Percentiles rank a stretch among this genome's conserved stretches.
Evolutionary conservation across 2,113 vertebrate species (phyloP).

Genomic region (Oxygymnocypris stewartii): DNA sequence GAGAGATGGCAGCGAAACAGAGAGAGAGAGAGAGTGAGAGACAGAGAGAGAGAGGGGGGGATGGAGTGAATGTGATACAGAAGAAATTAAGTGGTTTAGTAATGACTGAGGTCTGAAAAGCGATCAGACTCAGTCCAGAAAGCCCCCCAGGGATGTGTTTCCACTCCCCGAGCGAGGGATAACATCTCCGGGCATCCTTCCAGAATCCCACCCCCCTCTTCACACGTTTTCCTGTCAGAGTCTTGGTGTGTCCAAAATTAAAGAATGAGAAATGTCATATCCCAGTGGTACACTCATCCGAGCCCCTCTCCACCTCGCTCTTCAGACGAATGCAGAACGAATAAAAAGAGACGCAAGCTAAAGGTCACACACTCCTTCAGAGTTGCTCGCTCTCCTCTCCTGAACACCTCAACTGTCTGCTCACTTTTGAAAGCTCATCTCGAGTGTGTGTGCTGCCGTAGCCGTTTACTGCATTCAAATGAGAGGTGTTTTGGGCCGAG

Average conservation of each 20-base stretch:
- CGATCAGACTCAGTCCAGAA: background rate
- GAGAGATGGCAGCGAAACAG: background rate
- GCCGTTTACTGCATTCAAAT: conserved; percentile 25
- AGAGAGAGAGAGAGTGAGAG: conserved; percentile 6
- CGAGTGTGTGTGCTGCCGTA: background rate
- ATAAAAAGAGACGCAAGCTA: background rate
- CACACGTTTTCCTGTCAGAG: background rate
- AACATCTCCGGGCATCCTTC: conserved; percentile 42
- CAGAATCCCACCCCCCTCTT: conserved; percentile 8
- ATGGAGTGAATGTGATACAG: conserved; percentile 20
- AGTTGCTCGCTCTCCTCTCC: conserved; percentile 25
- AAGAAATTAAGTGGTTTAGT: conserved; percentile 51
- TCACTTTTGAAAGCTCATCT: conserved; percentile 24
- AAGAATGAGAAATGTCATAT: conserved; percentile 41
- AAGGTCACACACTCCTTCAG: conserved; percentile 46
- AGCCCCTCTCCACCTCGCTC: conserved; percentile 26
- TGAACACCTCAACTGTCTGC: conserved; percentile 28
- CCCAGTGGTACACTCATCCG: conserved; percentile 11
- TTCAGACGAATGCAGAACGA: background rate
- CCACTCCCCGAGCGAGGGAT: conserved; percentile 19
- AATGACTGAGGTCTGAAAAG: conserved; percentile 47
- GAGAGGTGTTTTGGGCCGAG: background rate
- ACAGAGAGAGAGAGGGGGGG: background rate
- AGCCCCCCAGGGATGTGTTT: conserved; percentile 40
- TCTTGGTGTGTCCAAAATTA: conserved; percentile 8